These are phyloP conservation scores for Plebejus argus DNA, from an alignment of 2,888 invertebrate genomes.

Conservation along the genomic window DNA sequence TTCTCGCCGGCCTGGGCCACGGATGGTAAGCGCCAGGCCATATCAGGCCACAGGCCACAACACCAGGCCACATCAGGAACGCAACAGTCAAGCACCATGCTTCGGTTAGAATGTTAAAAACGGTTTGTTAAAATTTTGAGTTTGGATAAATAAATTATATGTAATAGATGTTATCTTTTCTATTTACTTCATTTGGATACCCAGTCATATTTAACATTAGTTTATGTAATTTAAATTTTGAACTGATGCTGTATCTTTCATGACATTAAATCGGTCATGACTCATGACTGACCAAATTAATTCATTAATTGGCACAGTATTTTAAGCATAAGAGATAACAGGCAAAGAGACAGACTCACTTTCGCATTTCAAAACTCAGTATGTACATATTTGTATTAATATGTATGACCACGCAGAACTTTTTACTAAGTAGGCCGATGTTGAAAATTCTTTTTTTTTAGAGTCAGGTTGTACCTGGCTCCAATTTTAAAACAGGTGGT, in stretches of 20 bases:
- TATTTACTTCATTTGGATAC: neutral
- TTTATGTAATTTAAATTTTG: too few species aligned
- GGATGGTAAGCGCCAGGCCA: constrained; percentile 58
- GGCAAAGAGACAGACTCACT: too few species aligned
- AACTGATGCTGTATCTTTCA: too few species aligned
- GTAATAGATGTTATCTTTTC: constrained; percentile 14
- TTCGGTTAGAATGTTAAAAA: constrained; percentile 33
- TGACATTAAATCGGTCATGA: too few species aligned
- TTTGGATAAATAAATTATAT: constrained; percentile 36
- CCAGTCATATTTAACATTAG: neutral
- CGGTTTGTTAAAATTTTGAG: constrained; percentile 34
- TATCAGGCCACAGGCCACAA: constrained; percentile 40
- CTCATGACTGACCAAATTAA: too few species aligned
- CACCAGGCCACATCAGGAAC: constrained; percentile 46
- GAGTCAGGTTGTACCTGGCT: neutral
- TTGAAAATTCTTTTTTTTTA: neutral
- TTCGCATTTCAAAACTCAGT: too few species aligned
- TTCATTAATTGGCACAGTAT: too few species aligned
- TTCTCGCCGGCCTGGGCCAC: constrained; percentile 55
- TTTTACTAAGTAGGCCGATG: neutral
- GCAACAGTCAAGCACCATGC: constrained; percentile 70
- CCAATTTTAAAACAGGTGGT: constrained; percentile 21
- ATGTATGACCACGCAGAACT: too few species aligned
- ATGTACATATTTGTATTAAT: too few species aligned
- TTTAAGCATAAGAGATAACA: too few species aligned